Percentiles rank a stretch among this genome's conserved stretches.
Evolutionary conservation across 2,888 invertebrate genomes (phyloP).

Genomic region (Clostera curtula): DNA sequence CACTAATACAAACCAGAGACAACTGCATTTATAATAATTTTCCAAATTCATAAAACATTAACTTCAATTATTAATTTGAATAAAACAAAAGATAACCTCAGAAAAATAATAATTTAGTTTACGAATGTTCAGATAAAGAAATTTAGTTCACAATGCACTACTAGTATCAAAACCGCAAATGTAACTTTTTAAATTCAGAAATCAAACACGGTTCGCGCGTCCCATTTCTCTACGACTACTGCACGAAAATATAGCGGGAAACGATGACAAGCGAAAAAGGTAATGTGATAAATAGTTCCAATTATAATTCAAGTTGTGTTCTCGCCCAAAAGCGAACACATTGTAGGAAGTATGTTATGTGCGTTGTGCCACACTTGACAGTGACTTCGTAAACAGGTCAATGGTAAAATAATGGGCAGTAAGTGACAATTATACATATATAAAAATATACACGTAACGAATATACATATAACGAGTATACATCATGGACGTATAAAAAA

Average conservation of each 20-base stretch:
- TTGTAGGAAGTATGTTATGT: slow-evolving; percentile 28
- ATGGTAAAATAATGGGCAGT: slow-evolving; percentile 60
- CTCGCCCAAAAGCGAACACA: slow-evolving; percentile 37
- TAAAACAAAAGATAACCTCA: slow-evolving; percentile 5
- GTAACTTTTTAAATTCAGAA: slow-evolving; percentile 19
- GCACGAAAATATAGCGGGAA: slow-evolving; percentile 32
- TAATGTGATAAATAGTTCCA: slow-evolving; percentile 36
- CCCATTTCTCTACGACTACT: slow-evolving; percentile 34
- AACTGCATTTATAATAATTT: no score
- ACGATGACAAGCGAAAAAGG: slow-evolving; percentile 36
- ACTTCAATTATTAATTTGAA: no score
- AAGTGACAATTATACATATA: no score
- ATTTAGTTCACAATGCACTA: no score
- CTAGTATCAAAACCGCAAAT: slow-evolving; percentile 7
- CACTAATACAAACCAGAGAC: no score
- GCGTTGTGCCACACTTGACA: no score
- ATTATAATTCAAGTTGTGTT: slow-evolving; percentile 48
- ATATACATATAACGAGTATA: no score
- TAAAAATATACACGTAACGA: no score
- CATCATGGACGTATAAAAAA: no score
- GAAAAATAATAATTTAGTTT: slow-evolving; percentile 3
- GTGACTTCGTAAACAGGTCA: slow-evolving; percentile 42
- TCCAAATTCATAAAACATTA: no score
- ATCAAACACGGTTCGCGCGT: slow-evolving; percentile 38
- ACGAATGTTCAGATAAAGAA: slow-evolving; percentile 11